Conservation (phyloP, 2,888 invertebrate species). For the Tetramorium bicarinatum region DNA sequence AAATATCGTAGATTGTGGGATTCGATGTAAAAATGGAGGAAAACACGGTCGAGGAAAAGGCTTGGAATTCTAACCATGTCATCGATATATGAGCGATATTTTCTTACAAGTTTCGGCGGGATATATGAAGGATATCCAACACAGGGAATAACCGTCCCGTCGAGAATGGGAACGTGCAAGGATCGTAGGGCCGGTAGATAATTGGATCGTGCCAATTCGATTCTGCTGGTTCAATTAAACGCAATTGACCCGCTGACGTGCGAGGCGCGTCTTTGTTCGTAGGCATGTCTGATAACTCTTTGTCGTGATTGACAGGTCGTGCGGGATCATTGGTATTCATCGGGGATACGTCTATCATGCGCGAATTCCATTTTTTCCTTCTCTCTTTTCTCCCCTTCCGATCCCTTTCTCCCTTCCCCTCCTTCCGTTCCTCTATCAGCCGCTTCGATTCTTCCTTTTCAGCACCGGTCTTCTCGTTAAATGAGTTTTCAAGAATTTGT, state of each 20-base stretch:
- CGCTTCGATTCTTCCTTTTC: conserved; percentile 46
- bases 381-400: not conserved
- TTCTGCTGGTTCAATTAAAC: conserved; percentile 78
- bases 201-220: conserved; percentile 83
- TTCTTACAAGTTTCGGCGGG: conserved; percentile 26
- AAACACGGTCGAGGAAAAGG: not conserved
- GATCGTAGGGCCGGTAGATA: conserved; percentile 66
- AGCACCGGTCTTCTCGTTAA: conserved; percentile 41
- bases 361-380: conserved; percentile 37
- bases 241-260: conserved; percentile 81
- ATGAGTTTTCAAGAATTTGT: conserved; percentile 58
- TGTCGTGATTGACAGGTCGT: conserved; percentile 71
- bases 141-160: conserved; percentile 26
- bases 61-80: not conserved
- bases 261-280: conserved; percentile 71
- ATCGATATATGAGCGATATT: not conserved
- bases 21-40: not conserved
- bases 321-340: conserved; percentile 54
- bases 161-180: conserved; percentile 48
- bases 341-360: conserved; percentile 51
- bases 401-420: not conserved
- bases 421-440: not conserved
- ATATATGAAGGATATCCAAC: conserved; percentile 14
- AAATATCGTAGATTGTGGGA: not conserved
- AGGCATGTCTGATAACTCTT: conserved; percentile 72